Percentiles rank a stretch among this genome's conserved stretches.
Evolutionary conservation across 2,888 invertebrate genomes (phyloP).

Genomic region (Meganola albula): DNA sequence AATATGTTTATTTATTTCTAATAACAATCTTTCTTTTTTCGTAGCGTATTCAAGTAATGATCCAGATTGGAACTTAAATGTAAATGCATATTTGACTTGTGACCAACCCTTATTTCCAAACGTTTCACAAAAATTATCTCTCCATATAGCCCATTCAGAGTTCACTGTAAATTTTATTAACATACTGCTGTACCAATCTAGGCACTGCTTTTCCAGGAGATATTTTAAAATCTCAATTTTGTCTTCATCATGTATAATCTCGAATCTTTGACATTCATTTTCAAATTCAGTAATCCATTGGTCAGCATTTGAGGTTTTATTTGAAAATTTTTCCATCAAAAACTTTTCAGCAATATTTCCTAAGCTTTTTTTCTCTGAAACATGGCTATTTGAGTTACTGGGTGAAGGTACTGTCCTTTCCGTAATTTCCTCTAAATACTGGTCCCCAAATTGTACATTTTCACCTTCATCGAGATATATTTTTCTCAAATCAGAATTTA

Average conservation of each 20-base stretch:
- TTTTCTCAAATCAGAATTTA: neutral
- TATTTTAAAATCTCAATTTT: neutral
- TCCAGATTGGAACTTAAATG: conserved; percentile 19
- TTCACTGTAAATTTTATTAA: conserved; percentile 2
- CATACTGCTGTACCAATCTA: conserved; percentile 1
- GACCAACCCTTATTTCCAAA: conserved; percentile 23
- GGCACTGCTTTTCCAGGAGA: neutral
- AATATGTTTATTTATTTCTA: conserved; percentile 14
- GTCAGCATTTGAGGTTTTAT: conserved; percentile 12
- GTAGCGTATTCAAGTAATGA: conserved; percentile 20
- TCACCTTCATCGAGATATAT: conserved; percentile 3
- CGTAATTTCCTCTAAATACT: conserved; percentile 3
- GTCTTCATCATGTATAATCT: neutral
- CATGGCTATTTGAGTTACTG: neutral
- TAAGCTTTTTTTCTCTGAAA: neutral
- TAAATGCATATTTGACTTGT: conserved; percentile 19
- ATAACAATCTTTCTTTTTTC: conserved; percentile 20
- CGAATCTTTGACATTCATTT: conserved; percentile 14
- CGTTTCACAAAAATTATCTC: conserved; percentile 19
- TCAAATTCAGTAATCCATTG: conserved; percentile 19
- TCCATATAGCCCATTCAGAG: conserved; percentile 7
- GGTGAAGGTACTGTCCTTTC: neutral
- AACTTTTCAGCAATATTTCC: conserved; percentile 1
- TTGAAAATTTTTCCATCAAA: conserved; percentile 11
- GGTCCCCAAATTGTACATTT: conserved; percentile 3